Evolutionary conservation across 2,113 vertebrate genomes (phyloP).

Genomic region (Sprattus sprattus): DNA sequence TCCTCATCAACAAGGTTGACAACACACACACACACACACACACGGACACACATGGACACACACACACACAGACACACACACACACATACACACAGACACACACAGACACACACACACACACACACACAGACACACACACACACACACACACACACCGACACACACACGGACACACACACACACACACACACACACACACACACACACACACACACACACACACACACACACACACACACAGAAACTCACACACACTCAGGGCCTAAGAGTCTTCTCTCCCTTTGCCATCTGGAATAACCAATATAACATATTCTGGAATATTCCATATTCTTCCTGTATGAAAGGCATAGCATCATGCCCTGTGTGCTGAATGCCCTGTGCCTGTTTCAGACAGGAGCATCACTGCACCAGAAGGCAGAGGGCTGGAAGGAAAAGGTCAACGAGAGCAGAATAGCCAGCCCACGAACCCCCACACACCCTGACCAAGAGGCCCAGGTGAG

Average conservation of each 20-base stretch:
- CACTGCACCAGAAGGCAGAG: constrained; percentile 72
- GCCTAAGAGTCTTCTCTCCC: neutral
- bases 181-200: neutral
- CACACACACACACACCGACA: too few relatives aligned
- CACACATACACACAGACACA: too few relatives aligned
- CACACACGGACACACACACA: too few relatives aligned
- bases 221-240: neutral
- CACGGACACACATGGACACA: too few relatives aligned
- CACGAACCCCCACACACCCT: constrained; percentile 53
- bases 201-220: constrained; percentile 12
- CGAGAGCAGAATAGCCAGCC: constrained; percentile 63
- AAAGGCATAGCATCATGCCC: neutral
- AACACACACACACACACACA: too few relatives aligned
- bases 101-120: too few relatives aligned
- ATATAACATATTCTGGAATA: neutral
- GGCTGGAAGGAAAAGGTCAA: constrained; percentile 76
- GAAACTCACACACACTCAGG: neutral
- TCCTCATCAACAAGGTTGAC: too few relatives aligned
- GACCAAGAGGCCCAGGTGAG: constrained; percentile 69
- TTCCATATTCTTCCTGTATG: neutral
- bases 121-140: too few relatives aligned
- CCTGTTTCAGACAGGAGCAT: constrained; percentile 64
- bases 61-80: too few relatives aligned
- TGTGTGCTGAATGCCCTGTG: neutral
- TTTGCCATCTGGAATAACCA: too few relatives aligned